Evolutionary conservation across 2,113 vertebrate genomes (phyloP), one percentile per base, ranked within the genome.

Genomic region (Butorides virescens): DNA sequence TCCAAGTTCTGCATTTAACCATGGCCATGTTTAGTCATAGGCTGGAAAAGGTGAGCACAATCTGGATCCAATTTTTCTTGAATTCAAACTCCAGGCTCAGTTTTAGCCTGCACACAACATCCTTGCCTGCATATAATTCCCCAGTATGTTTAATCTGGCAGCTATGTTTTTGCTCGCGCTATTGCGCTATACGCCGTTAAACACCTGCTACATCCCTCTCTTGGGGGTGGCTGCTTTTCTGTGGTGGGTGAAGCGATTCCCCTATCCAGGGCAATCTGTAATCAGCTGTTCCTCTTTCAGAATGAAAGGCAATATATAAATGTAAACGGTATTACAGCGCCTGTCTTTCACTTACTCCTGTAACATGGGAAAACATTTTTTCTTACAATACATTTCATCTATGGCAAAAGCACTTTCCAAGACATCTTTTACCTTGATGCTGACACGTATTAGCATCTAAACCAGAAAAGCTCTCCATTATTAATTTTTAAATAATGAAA

Each of bases 401-500:
- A 65, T 1, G 8, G n/a, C 59, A 90, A 84, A 93, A 93, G 16
- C 72, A 85, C 26, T 61, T 73, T 62, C 49, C 50, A 65, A 87
- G 73, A 74, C 47, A 82, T 74, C 34, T 83, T 95, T 36, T 91
- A 91, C 80, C 44, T 81, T 68, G 42, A 74, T 95, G 55, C 85
- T 93, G 78, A 66, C 47, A 89, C 26, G 8, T 59, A 88, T 92
- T 77, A 95, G 62, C 63, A 90, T 85, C 52, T 66, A 75, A 93
- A 88, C 72, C 42, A 92, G 70, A 95, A 94, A 88, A 70, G 4
- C 23, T 20, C 21, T 94, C n/a, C 6, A 52, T 92, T 92, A 77
- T 93, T 86, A 94, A 67, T 78, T 92, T 92, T 95, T 75, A 92
- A 95, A 79, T 89, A 88, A 93, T 59, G 47, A 90, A 85, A 95